Base-by-base conservation (phyloP, 1,140 invertebrate genomes). In the Drosophila tsacasi region DNA sequence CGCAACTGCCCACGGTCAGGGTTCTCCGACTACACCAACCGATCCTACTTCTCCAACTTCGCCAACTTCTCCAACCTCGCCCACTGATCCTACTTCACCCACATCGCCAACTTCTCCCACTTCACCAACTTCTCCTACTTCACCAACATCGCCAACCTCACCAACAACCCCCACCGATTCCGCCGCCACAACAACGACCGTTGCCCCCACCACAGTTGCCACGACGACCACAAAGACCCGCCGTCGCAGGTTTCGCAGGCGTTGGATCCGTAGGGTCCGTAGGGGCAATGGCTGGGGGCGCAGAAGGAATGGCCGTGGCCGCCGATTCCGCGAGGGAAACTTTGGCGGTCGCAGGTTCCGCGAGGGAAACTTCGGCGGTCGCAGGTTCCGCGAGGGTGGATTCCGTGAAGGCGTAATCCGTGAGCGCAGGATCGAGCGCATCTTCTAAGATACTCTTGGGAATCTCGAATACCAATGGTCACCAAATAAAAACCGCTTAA, bases 231-330 rank as follows among this genome's bases (percentile, higher is more conserved):
- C 21, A 3, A 32, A 10, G 3, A 15, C 13, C 32, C 30, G 60
- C 2, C 30, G 30, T 23, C 19, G 35, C 35, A 25, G 54, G 21
- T 2, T 7, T 1, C 54, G 54, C 54, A 39, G 27, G n/a, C 42
- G 30, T 5, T n/a, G 15, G 10, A 4, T 39, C 7, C 60, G 60
- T 2, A 35, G 44, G 27, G 10, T 35, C 5, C 59, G 42, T 21
- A 25, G 32, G 21, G n/a, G 50, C 54, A 39, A 52, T 32, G n/a
- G 50, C 54, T 10, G 54, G 32, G 15, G 54, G 5, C 54, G 35
- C 9, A n/a, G 49, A n/a, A 52, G 50, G 27, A 32, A 35, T 47
- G n/a, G 27, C 1, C 19, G 25, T 21, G 60, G 32, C 0, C 46
- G 60, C 17, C 6, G 27, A 9, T n/a, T 63, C 46, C 46, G 60